phyloP scores from a whole-genome alignment of 2,113 vertebrate species.

The Brevimyrus niger region DNA sequence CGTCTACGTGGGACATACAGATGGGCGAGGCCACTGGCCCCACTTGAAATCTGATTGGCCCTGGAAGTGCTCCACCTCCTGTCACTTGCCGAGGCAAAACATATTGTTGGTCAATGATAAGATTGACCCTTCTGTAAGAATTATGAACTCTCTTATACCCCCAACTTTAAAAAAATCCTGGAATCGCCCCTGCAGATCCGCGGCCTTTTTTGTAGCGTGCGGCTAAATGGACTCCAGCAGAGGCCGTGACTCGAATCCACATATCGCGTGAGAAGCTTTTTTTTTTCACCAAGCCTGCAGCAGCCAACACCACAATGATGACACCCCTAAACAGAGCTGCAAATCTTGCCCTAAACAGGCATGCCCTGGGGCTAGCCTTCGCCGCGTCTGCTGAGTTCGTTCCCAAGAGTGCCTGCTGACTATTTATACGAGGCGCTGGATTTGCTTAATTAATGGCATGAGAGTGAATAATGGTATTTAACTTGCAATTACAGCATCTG shows the following conservation, averaged over 20 bases:
- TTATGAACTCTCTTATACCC: background rate
- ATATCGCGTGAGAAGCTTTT: background rate
- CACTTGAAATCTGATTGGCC: background rate
- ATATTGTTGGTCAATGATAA: background rate
- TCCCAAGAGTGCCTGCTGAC: background rate
- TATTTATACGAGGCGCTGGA: background rate
- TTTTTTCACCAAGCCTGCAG: background rate
- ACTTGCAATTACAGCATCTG: background rate
- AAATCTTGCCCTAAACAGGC: background rate
- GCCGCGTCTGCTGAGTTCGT: background rate
- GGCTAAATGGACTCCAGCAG: background rate
- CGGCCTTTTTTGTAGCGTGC: background rate
- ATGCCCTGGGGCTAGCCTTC: background rate
- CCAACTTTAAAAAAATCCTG: background rate
- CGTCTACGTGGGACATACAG: background rate
- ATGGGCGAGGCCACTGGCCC: background rate
- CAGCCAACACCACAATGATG: background rate
- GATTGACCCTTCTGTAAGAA: background rate
- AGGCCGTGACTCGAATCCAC: background rate
- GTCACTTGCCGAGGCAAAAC: background rate
- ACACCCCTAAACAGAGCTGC: background rate
- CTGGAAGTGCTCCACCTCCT: background rate
- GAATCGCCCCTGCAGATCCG: background rate
- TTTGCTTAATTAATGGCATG: background rate
- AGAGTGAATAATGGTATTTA: background rate